phyloP scores from a whole-genome alignment of 2,888 invertebrate genomes.

The Cenopis cana region DNA sequence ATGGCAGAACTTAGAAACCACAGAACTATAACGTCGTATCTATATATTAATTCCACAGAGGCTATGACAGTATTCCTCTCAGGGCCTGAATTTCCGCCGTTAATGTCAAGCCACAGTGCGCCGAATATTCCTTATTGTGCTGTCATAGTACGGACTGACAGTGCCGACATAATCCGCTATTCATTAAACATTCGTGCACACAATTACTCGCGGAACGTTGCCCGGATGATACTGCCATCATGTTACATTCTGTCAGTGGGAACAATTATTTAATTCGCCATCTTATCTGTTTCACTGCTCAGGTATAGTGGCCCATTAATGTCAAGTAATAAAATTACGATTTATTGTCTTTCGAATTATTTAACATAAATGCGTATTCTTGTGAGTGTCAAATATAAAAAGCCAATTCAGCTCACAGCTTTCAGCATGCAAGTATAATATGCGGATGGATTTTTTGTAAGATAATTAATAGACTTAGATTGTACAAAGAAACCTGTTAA shows the following conservation, averaged over 20 bases:
- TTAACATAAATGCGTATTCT: too few relatives aligned
- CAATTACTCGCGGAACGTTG: conserved; percentile 74
- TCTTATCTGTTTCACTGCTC: conserved; percentile 51
- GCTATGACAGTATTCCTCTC: conserved; percentile 48
- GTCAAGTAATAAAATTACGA: conserved; percentile 12
- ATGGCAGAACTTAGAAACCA: conserved; percentile 13
- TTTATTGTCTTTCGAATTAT: background rate
- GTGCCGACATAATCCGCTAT: conserved; percentile 81
- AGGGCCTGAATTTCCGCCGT: conserved; percentile 52
- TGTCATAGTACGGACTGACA: conserved; percentile 80
- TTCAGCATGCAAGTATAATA: too few relatives aligned
- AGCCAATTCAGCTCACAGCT: too few relatives aligned
- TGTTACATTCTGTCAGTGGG: conserved; percentile 60
- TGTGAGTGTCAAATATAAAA: too few relatives aligned
- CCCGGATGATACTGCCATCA: conserved; percentile 66
- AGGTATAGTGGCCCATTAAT: conserved; percentile 38
- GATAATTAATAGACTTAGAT: too few relatives aligned
- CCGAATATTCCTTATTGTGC: conserved; percentile 77
- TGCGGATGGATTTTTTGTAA: background rate
- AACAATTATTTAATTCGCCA: conserved; percentile 71
- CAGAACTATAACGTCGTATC: conserved; percentile 53
- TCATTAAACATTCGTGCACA: conserved; percentile 76
- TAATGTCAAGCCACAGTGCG: conserved; percentile 71
- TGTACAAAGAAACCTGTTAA: too few relatives aligned
- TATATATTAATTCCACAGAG: conserved; percentile 63